Base-by-base conservation (phyloP, 2,113 vertebrate species). In the Barbus barbus region DNA sequence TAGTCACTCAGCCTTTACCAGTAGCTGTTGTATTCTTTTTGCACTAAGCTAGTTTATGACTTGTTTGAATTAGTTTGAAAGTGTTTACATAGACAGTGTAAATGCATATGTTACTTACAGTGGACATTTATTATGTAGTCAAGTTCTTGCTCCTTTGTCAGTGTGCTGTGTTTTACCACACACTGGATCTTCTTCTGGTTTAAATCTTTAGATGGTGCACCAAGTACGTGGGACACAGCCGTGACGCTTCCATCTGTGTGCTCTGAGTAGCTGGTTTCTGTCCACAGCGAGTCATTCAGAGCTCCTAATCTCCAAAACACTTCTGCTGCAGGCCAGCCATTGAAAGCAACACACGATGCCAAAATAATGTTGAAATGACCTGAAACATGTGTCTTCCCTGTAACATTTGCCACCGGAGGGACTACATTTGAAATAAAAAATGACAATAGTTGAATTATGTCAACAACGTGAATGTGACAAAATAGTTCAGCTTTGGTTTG, bases 341-440 rank as follows among this genome's bases (percentile, higher is more conserved):
- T 63, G 12, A 87, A 77, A 41, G 92, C 91, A 1, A 31, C 74
- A 82, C 92, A 93, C 31, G 67, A 88, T 5, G 80, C 89, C 3
- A 93, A 72, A 16, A 12, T n/a, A 67, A 83, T 78, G 3, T 87
- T 83, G 16, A 65, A 13, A 3, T 78, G 20, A 8, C 78, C 86
- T 75, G 81, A 28, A 67, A 18, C 1, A 4, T 38, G 82, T 36
- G 0, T 5, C 9, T 69, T 41, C 82, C 41, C 24, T 3, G 0
- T 31, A 9, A 85, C 56, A 8, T 2, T 80, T 2, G 5, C 80
- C 33, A 78, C 44, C 0, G 91, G 91, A 79, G 87, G 87, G 53
- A 92, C 93, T 93, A 60, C 28, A 6, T n/a, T 81, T 48, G 24
- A 60, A 13, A 3, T 63, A 72, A 51, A 22, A 56, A 46, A 24